Base-by-base conservation (phyloP, 2,797 vertebrate genomes). In the Phyllotis vaccarum region DNA sequence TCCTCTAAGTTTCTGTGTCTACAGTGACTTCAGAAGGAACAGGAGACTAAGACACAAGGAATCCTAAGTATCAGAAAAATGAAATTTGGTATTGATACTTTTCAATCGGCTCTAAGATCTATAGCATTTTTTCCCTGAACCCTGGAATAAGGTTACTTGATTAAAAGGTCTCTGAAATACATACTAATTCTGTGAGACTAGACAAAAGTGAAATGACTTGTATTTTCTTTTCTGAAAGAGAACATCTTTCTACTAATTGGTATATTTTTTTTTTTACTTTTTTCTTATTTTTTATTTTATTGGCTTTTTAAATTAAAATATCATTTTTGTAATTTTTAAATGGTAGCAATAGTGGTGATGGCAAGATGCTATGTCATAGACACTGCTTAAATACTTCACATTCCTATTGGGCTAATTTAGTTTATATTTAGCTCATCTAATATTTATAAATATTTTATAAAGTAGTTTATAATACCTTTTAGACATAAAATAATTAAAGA, bases 181-280 rank as follows among this genome's bases (percentile, higher is more conserved):
- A 82, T 58, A 34, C 11, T 43, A 72, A 66, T 3, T 34, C 40
- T 66, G 31, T 24, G 64, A 66, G 29, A 58, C 40, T 31, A 52
- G 19, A 91, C 76, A 54, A 93, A 78, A 86, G n/a, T 88, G 34
- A 82, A 80, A 96, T 58, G 24, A 43, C 3, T 46, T n/a, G 1
- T 6, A 58, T 81, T 95, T 93, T 91, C 9, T 86, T 89, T 94
- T 90, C 34, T 92, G 12, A 92, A 29, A 29, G 31, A n/a, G 72
- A 70, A 17, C 3, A 82, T 56, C 22, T 96, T 70, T 75, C n/a
- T 13, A 86, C 86, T 74, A 62, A 78, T 58, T 21, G 40, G 27
- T 46, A 68, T 54, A 92, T 78, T 29, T 72, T 95, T n/a, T n/a
- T n/a, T n/a, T n/a, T n/a, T n/a, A n/a, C n/a, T n/a, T n/a, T n/a